Evolutionary conservation across 1,140 invertebrate genomes (phyloP), one percentile per base, ranked within the genome.

Genomic region (Drosophila grimshawi): DNA sequence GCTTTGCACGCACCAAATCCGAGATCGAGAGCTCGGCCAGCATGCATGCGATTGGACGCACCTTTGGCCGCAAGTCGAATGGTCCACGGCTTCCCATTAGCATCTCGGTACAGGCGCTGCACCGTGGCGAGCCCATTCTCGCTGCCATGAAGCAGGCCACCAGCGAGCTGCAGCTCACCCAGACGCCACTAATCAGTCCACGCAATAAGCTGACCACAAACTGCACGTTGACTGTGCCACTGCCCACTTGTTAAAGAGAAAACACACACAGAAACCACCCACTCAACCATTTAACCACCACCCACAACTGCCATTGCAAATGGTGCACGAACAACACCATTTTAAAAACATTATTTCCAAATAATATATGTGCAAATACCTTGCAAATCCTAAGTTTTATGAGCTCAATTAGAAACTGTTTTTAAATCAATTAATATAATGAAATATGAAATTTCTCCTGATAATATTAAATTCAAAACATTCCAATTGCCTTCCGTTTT

Each of bases 21-120:
- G 85, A 89, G 52, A 85, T 90, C 4, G 85, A 89, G 5, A 79
- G 68, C 60, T 57, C 85, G 8, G 77, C 76, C 59, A 82, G 56
- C 43, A 65, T 89, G 52, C 85, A 89, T 29, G 85, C 85, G 5
- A 81, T 89, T 11, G 85, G 85, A 27, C 71, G 68, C 27, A 89
- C 78, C 49, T 89, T 89, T 19, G 86, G 85, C 4, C 75, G 86
- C 8, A 80, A 83, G 37, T 68, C 81, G 11, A 74, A 73, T 29
- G 81, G 78, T 0, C 78, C 81, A 0, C 65, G 85, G 0, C 45
- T 89, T 30, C 81, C 86, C 11, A 68, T 85, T 3, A 89, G 81
- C 32, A 72, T 89, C 3, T 89, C 85, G 1, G 85, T 89, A 10
- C 85, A 89, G 55, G 86, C 86, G 0, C 59, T 89, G 53, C 85